phyloP scores from a whole-genome alignment of 2,113 vertebrate species.

The Dunckerocampus dactyliophorus region DNA sequence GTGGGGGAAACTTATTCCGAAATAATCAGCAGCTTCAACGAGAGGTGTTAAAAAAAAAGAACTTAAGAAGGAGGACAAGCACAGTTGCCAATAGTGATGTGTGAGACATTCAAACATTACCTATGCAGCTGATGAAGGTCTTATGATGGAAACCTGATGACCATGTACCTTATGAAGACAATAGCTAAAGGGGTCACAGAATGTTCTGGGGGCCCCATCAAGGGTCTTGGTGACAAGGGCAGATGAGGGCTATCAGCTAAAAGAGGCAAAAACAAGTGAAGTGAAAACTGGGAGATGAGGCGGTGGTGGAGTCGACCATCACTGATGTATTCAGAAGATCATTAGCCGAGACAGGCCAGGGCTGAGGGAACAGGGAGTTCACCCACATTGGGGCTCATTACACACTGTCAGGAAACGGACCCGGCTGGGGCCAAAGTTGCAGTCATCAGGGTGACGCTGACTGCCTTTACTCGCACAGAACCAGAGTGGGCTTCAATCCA shows the following conservation, averaged over 20 bases:
- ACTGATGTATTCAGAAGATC: constrained; percentile 70
- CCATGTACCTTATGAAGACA: constrained; percentile 6
- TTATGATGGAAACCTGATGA: too few species aligned
- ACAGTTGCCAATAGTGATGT: too few species aligned
- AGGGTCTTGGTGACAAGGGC: constrained; percentile 45
- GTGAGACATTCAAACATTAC: too few species aligned
- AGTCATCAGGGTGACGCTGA: constrained; percentile 62
- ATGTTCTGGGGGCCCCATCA: constrained; percentile 67
- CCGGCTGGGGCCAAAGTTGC: constrained; percentile 56
- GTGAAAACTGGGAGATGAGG: constrained; percentile 33
- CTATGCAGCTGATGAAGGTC: constrained; percentile 32
- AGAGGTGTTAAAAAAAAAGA: too few species aligned
- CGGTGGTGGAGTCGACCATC: constrained; percentile 29
- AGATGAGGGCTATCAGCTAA: constrained; percentile 36
- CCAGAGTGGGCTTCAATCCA: constrained; percentile 33
- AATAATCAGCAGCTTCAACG: too few species aligned
- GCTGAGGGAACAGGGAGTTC: constrained; percentile 59
- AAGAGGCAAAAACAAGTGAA: constrained; percentile 27
- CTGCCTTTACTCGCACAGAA: constrained; percentile 52
- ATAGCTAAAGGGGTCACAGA: constrained; percentile 41
- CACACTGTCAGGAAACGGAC: constrained; percentile 61
- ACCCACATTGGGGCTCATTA: constrained; percentile 70
- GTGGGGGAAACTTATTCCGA: too few species aligned
- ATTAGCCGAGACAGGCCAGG: constrained; percentile 67
- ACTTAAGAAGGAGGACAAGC: too few species aligned